phyloP scores from a whole-genome alignment of 2,888 invertebrate species.

The Acanthosepion pharaonis region DNA sequence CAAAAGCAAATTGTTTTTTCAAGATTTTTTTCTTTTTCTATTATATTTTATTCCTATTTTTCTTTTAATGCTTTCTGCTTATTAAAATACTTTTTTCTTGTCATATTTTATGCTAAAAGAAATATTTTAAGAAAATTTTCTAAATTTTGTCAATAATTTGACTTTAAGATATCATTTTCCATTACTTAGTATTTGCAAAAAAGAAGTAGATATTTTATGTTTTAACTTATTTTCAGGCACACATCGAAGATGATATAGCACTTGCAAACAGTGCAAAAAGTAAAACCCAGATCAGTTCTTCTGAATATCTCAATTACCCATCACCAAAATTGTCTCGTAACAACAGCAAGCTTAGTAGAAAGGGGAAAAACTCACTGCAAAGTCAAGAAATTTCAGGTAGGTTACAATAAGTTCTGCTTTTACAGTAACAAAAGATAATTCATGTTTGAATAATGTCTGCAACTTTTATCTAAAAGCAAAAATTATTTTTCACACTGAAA shows the following conservation, averaged over 20 bases:
- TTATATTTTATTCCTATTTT: too few species aligned
- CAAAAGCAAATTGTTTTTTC: background rate
- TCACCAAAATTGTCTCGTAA: background rate
- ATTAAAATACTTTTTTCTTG: too few species aligned
- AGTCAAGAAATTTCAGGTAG: background rate
- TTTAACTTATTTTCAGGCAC: background rate
- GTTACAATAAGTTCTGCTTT: background rate
- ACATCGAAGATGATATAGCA: background rate
- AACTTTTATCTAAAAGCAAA: too few species aligned
- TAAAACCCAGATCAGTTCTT: background rate
- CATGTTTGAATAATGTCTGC: too few species aligned
- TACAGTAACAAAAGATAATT: too few species aligned
- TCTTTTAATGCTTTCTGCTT: too few species aligned
- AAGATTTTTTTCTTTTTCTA: background rate
- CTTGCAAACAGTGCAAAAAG: background rate
- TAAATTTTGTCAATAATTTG: background rate
- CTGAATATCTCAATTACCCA: slow-evolving; percentile 15
- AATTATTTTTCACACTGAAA: too few species aligned
- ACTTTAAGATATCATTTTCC: background rate
- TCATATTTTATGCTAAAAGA: background rate
- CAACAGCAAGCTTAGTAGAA: background rate
- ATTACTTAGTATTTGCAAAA: background rate
- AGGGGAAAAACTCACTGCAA: background rate
- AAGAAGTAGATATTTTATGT: background rate
- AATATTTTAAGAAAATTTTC: background rate